Percentiles rank a stretch among this genome's conserved stretches.
Conservation (phyloP, 1,140 invertebrate genomes). For the Drosophila ogumai region DNA sequence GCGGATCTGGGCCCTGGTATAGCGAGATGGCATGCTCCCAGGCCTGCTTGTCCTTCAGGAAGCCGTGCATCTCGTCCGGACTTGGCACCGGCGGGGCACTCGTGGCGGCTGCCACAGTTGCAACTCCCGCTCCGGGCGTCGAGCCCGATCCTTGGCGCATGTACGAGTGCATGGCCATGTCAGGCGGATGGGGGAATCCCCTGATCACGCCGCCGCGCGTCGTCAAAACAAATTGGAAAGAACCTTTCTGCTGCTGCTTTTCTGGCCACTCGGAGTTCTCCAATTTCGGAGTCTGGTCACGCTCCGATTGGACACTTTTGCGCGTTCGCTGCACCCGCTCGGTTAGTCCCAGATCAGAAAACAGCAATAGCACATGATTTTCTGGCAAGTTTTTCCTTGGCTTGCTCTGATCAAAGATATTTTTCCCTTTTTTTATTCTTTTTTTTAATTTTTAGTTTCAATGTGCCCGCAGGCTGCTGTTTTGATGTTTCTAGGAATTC, state of each 20-base stretch:
- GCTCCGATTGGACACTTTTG: neutral
- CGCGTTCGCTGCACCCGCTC: neutral
- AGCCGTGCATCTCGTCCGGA: slow-evolving; percentile 77
- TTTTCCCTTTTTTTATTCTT: slow-evolving; percentile 23
- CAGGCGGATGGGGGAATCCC: slow-evolving; percentile 13
- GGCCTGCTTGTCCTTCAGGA: slow-evolving; percentile 85
- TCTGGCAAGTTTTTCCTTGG: slow-evolving; percentile 6
- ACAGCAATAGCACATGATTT: slow-evolving; percentile 22
- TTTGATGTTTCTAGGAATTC: neutral
- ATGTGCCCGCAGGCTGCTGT: neutral
- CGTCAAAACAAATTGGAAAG: slow-evolving; percentile 10
- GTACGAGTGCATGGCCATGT: slow-evolving; percentile 75
- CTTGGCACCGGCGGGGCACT: slow-evolving; percentile 36
- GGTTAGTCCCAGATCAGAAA: slow-evolving; percentile 1
- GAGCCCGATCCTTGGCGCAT: slow-evolving; percentile 56
- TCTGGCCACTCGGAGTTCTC: slow-evolving; percentile 22
- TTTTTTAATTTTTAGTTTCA: slow-evolving; percentile 24
- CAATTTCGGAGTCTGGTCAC: slow-evolving; percentile 8
- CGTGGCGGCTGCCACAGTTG: neutral
- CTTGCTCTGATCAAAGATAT: slow-evolving; percentile 20
- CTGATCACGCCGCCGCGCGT: slow-evolving; percentile 4
- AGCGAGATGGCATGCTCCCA: slow-evolving; percentile 93
- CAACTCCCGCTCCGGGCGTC: slow-evolving; percentile 21
- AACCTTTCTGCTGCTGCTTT: slow-evolving; percentile 6
- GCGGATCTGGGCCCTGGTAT: slow-evolving; percentile 93